phyloP scores from a whole-genome alignment of 2,113 vertebrate genomes.

The Oxyura jamaicensis region DNA sequence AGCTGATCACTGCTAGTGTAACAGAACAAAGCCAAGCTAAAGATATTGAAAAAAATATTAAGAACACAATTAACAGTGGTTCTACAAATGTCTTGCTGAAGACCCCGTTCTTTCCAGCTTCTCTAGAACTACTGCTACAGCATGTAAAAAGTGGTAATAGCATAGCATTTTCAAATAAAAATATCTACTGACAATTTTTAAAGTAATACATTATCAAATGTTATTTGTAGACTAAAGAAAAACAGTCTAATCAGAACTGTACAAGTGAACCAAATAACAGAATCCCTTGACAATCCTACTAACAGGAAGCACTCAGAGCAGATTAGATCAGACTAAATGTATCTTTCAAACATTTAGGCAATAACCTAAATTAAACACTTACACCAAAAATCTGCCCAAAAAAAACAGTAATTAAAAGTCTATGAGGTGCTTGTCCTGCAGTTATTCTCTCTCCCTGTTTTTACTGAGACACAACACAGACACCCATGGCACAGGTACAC shows the following conservation, averaged over 20 bases:
- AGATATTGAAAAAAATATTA: neutral
- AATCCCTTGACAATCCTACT: neutral
- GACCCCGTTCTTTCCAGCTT: neutral
- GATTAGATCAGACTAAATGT: neutral
- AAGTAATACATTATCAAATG: neutral
- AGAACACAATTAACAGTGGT: neutral
- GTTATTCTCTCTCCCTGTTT: neutral
- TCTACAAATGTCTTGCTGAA: neutral
- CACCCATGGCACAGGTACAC: neutral
- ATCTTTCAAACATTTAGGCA: neutral
- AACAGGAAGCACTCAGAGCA: neutral
- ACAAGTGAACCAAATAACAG: neutral
- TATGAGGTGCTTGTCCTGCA: neutral
- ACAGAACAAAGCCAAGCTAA: neutral
- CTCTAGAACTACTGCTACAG: neutral
- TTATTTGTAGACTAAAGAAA: neutral
- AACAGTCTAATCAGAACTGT: neutral
- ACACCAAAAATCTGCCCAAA: neutral
- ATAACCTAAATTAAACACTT: neutral
- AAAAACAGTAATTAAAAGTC: neutral
- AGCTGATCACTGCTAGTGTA: neutral
- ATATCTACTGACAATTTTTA: neutral
- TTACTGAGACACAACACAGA: neutral
- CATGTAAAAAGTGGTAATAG: neutral
- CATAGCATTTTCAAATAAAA: neutral